Evolutionary conservation across 2,888 invertebrate genomes (phyloP), one percentile per base, ranked within the genome.

Genomic region (Chrysomela aeneicollis): DNA sequence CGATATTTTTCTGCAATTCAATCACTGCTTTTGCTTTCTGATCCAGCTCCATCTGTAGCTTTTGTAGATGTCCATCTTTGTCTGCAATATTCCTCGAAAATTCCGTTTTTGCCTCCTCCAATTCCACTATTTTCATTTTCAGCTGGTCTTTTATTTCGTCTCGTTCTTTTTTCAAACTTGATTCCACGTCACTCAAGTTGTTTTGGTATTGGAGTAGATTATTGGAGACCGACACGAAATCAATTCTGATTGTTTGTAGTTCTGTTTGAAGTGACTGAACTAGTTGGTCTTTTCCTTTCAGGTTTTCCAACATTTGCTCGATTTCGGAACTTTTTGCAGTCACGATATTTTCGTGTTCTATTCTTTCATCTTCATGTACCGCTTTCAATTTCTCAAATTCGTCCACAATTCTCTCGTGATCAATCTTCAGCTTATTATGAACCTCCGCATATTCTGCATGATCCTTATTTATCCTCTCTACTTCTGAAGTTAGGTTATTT

Each of bases 1-100:
- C 52, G 2, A 52, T 30, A 5, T 26, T 26, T 49, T 37, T 57
- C 54, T 64, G 35, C 22, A 64, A 8, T n/a, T 58, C 49, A 35
- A 64, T 66, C 50, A 64, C 26, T 17, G 15, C 57, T 59, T 66
- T 63, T 19, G 65, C 30, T 46, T 72, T 68, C n/a, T 57, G 61
- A n/a, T 37, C 42, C 19, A 74, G 59, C 18, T 65, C 63, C 9
- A 18, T 8, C 19, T 64, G 81, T 4, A 87, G 78, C 54, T 84
- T 81, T 72, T 84, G 82, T 17, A 85, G 82, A 71, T 88, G 85
- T 64, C 76, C 72, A 59, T 78, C 76, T 12, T 82, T 73, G 64
- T 82, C 76, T 10, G 75, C 71, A 49, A 68, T 51, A 6, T 63
- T 63, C n/a, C 69, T 67, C 10, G 64, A 26, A 22, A 64, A 78